Evolutionary conservation across 1,140 invertebrate genomes (phyloP), one percentile per base, ranked within the genome.

Genomic region (Saccostrea cuccullata): DNA sequence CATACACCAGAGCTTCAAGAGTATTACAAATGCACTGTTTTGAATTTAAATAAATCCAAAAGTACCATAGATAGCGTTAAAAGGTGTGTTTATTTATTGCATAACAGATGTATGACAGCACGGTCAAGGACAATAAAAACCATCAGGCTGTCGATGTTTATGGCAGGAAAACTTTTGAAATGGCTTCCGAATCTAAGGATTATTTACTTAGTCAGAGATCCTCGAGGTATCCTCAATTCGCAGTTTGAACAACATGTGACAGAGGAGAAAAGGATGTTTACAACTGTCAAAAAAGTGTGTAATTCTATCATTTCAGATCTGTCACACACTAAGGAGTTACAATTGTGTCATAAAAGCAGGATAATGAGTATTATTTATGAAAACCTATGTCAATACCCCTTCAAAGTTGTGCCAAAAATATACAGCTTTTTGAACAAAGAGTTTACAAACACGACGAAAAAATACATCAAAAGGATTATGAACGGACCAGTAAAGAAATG

Each of bases 201-300:
- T 56, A 26, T 90, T 17, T 88, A 90, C 73, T 70, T 90, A 56
- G 23, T 89, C 17, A 67, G 90, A 3, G 88, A 90, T 83, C 89
- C 89, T 55, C 84, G 89, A 9, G 89, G 86, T 0, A 67, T 87
- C 11, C 13, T 90, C 0, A 30, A 40, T 9, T 90, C 89, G 3
- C 87, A 84, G 56, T 55, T 56, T 23, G 82, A 77, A 26, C 70
- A 77, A 26, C 6, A 77, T 0, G 26, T 77, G 2, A 77, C 23
- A 5, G 70, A 77, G 8, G 70, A 36, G 3, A 77, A 30, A 77
- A 77, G 26, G 15, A 15, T 77, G 12, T 13, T 15, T 13, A 3
- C 26, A 4, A 15, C 70, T 12, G 23, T 26, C 2, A 77, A 36
- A 30, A 36, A 77, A 0, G 23, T 77, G 15, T 77, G 70, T 30